These are phyloP conservation scores for Drosophila colorata DNA, from an alignment of 2,888 invertebrate species.

Conservation along the genomic window DNA sequence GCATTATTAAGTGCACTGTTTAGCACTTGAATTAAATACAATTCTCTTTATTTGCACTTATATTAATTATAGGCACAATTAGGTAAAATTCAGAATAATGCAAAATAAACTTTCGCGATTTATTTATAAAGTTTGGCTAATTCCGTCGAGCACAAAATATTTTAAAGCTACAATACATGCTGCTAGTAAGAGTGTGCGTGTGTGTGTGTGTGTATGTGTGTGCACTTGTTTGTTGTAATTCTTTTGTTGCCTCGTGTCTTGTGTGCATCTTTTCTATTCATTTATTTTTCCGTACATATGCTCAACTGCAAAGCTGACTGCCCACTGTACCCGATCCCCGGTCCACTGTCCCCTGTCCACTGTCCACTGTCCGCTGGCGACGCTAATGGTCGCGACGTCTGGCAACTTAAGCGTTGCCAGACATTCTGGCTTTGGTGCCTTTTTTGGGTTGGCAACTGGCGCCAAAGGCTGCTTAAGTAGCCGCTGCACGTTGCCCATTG, in stretches of 20 bases:
- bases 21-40: too few species aligned
- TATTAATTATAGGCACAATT: too few species aligned
- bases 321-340: neutral
- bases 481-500: constrained; percentile 25
- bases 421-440: constrained; percentile 75
- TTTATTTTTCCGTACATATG: constrained; percentile 12
- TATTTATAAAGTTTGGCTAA: too few species aligned
- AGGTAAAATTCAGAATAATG: too few species aligned
- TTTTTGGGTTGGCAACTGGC: constrained; percentile 50
- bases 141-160: too few species aligned
- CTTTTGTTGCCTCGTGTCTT: constrained; percentile 15
- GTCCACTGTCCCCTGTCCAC: neutral
- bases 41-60: too few species aligned
- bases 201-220: neutral
- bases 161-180: neutral
- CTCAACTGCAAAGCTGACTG: constrained; percentile 19
- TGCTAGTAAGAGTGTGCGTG: neutral
- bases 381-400: constrained; percentile 72
- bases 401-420: constrained; percentile 75
- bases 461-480: constrained; percentile 74
- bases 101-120: too few species aligned
- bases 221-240: constrained; percentile 7
- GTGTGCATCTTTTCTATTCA: constrained; percentile 17
- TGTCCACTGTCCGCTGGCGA: constrained; percentile 56
- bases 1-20: too few species aligned